Evolutionary conservation across 2,888 invertebrate genomes (phyloP).

Genomic region (Noctua janthe): DNA sequence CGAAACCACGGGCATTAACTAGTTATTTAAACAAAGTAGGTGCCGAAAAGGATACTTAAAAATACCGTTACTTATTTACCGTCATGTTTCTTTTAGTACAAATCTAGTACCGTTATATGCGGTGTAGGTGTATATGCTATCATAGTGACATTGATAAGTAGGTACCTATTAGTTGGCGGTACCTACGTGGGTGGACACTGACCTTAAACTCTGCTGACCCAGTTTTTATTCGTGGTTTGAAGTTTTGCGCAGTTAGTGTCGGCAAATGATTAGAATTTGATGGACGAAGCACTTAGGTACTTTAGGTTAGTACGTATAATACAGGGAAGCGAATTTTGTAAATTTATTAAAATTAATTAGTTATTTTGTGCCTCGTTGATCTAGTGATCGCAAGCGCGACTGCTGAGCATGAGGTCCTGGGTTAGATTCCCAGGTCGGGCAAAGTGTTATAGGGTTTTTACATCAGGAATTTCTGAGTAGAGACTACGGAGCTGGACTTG

Average conservation of each 20-base stretch:
- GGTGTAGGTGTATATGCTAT: constrained; percentile 35
- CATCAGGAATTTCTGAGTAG: no score
- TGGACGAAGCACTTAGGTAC: not conserved
- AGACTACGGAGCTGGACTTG: no score
- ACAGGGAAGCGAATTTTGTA: not conserved
- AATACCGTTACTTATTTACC: constrained; percentile 18
- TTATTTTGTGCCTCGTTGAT: no score
- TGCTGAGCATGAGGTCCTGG: no score
- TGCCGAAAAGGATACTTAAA: constrained; percentile 2
- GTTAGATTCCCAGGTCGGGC: no score
- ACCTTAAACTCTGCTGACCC: constrained; percentile 57
- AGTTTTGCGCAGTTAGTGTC: constrained; percentile 6
- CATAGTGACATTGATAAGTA: constrained; percentile 19
- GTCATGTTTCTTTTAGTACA: constrained; percentile 7
- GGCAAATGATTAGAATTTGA: not conserved
- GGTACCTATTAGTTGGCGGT: constrained; percentile 5
- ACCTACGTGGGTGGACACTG: constrained; percentile 36
- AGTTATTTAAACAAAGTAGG: no score
- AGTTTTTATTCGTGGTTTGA: constrained; percentile 43
- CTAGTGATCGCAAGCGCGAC: no score
- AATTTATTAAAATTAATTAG: not conserved
- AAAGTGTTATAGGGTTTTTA: no score
- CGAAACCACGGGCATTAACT: no score
- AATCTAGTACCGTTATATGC: constrained; percentile 30
- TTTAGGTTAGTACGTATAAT: not conserved